Percentiles rank a stretch among this genome's conserved stretches.
Conservation (phyloP, 1,140 invertebrate genomes). For the Lasaia peninsularis region DNA sequence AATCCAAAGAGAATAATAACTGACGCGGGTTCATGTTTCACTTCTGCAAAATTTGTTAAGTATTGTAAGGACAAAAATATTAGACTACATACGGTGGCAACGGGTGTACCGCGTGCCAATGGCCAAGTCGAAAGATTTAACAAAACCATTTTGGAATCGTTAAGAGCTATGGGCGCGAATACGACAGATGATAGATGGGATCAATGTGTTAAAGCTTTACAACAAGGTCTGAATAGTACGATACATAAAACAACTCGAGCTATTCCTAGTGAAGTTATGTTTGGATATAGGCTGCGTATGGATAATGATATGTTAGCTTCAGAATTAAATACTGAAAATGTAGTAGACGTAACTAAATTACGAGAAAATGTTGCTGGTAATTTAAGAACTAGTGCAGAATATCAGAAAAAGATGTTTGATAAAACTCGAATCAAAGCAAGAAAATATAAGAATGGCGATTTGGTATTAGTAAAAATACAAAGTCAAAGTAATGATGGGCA, state of each 20-base stretch:
- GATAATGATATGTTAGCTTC: constrained; percentile 18
- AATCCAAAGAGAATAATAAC: constrained; percentile 24
- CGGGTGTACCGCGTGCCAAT: constrained; percentile 26
- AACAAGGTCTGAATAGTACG: constrained; percentile 27
- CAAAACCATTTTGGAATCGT: constrained; percentile 24
- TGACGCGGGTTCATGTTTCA: constrained; percentile 24
- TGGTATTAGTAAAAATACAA: constrained; percentile 25
- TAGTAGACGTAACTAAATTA: constrained; percentile 10
- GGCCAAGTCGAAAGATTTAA: constrained; percentile 31
- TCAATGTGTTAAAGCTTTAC: constrained; percentile 16
- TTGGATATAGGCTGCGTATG: constrained; percentile 16
- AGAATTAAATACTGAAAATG: background rate
- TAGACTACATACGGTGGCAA: constrained; percentile 20
- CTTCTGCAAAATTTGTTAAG: constrained; percentile 15
- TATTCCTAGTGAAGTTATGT: constrained; percentile 42
- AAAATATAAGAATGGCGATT: constrained; percentile 16
- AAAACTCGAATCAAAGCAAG: background rate
- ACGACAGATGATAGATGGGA: constrained; percentile 23
- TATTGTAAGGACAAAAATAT: constrained; percentile 28
- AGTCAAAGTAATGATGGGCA: constrained; percentile 21
- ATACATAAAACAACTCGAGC: constrained; percentile 23
- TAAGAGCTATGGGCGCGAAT: constrained; percentile 21
- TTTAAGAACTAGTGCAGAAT: constrained; percentile 17
- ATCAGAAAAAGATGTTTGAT: constrained; percentile 22
- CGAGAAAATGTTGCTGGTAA: constrained; percentile 14